Evolutionary conservation across 2,888 invertebrate species (phyloP).

Genomic region (Molanna angustata): DNA sequence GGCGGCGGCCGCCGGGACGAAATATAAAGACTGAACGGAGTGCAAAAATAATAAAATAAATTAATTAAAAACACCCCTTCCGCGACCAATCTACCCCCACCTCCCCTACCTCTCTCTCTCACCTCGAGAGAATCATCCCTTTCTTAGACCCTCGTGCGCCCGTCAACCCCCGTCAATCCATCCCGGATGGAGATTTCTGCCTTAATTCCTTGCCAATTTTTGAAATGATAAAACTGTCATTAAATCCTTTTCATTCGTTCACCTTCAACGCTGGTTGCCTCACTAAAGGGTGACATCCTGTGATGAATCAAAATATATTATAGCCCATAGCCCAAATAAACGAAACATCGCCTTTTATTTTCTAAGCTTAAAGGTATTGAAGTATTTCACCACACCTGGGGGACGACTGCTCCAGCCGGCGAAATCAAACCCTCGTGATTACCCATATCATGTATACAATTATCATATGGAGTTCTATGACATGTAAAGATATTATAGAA

Average conservation of each 20-base stretch:
- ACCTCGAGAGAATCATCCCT: constrained; percentile 19
- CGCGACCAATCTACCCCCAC: background rate
- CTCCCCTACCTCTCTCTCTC: constrained; percentile 11
- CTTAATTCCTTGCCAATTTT: constrained; percentile 33
- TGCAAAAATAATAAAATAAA: constrained; percentile 55
- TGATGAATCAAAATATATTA: too few species aligned
- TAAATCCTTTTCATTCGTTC: constrained; percentile 32
- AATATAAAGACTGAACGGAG: constrained; percentile 33
- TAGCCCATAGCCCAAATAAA: too few species aligned
- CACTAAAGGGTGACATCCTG: too few species aligned
- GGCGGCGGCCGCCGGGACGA: constrained; percentile 36
- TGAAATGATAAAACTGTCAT: constrained; percentile 34
- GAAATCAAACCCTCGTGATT: too few species aligned
- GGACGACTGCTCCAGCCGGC: too few species aligned
- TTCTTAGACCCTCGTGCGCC: constrained; percentile 2
- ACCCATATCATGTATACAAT: too few species aligned
- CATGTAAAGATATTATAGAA: too few species aligned
- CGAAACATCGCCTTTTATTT: too few species aligned
- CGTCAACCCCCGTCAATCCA: background rate
- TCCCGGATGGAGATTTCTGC: constrained; percentile 13
- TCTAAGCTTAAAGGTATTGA: too few species aligned
- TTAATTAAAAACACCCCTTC: constrained; percentile 51
- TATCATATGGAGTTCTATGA: too few species aligned
- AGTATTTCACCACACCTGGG: too few species aligned
- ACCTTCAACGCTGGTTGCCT: constrained; percentile 20